Conservation (phyloP, 2,888 invertebrate species). For the Argynnis bischoffii region DNA sequence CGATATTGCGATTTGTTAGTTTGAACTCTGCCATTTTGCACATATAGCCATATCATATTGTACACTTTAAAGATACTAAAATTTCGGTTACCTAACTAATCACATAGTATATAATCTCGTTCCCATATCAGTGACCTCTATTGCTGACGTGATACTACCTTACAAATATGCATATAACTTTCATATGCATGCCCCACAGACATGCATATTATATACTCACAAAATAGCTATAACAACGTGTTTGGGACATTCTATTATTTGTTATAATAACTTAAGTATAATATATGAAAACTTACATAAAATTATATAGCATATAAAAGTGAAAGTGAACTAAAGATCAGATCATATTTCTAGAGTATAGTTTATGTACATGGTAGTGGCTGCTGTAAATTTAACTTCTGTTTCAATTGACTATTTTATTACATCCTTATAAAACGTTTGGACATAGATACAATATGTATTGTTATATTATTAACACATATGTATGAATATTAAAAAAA, state of each 20-base stretch:
- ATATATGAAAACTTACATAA: not conserved
- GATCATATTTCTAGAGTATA: not conserved
- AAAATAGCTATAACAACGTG: conserved; percentile 3
- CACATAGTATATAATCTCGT: conserved; percentile 22
- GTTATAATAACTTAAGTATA: not conserved
- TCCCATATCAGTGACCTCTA: conserved; percentile 29
- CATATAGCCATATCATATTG: conserved; percentile 18
- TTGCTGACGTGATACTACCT: conserved; percentile 21
- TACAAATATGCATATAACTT: conserved; percentile 27
- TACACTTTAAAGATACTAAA: conserved; percentile 29
- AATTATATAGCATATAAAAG: not conserved
- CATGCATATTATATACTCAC: conserved; percentile 11
- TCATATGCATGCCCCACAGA: conserved; percentile 7
- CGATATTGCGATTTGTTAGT: conserved; percentile 21
- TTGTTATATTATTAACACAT: too few species aligned
- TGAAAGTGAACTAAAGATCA: conserved; percentile 11
- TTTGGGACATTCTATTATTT: conserved; percentile 18
- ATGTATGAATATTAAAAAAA: too few species aligned
- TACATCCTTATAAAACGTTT: too few species aligned
- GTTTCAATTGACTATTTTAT: not conserved
- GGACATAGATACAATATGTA: too few species aligned
- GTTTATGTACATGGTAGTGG: not conserved
- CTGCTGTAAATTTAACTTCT: not conserved
- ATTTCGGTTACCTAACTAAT: conserved; percentile 37
- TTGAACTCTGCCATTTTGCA: conserved; percentile 41